These are phyloP conservation scores for Sinocyclocheilus grahami DNA, from an alignment of 2,113 vertebrate genomes.

Conservation along the genomic window DNA sequence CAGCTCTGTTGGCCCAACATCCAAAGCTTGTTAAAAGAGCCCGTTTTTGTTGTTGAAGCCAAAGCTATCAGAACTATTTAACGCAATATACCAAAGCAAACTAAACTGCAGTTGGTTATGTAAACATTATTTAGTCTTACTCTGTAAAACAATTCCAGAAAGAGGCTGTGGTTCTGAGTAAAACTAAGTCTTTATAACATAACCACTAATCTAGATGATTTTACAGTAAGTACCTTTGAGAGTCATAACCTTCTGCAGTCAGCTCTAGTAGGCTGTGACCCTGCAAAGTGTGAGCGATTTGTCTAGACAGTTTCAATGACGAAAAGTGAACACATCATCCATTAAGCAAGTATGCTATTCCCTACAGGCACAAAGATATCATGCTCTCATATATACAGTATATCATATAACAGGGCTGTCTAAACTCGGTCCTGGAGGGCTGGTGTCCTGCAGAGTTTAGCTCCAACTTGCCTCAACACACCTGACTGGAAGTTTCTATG, in stretches of 20 bases:
- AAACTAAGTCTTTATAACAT: neutral
- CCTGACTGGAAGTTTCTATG: no score
- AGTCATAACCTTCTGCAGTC: neutral
- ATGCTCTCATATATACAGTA: neutral
- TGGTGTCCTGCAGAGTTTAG: no score
- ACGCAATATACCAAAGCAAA: neutral
- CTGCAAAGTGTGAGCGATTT: neutral
- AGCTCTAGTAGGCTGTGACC: neutral
- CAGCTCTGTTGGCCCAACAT: neutral
- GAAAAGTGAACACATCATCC: neutral
- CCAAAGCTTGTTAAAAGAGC: neutral
- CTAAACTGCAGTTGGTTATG: neutral
- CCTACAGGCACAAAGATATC: conserved; percentile 4
- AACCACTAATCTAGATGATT: neutral
- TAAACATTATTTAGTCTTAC: neutral
- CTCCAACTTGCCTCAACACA: no score
- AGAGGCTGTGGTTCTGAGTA: neutral
- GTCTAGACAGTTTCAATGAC: conserved; percentile 9
- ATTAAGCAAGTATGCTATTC: neutral
- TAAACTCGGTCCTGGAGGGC: no score
- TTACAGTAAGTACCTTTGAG: neutral
- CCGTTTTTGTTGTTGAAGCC: neutral
- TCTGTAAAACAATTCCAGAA: neutral
- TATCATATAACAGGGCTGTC: no score
- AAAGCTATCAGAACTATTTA: neutral